A percentile compares a stretch with the other conserved stretches of the same genome.
Evolutionary conservation across 35 echinoderm and acorn worm species (phyloP).

Genomic region (Ophiothrix spiculata): DNA sequence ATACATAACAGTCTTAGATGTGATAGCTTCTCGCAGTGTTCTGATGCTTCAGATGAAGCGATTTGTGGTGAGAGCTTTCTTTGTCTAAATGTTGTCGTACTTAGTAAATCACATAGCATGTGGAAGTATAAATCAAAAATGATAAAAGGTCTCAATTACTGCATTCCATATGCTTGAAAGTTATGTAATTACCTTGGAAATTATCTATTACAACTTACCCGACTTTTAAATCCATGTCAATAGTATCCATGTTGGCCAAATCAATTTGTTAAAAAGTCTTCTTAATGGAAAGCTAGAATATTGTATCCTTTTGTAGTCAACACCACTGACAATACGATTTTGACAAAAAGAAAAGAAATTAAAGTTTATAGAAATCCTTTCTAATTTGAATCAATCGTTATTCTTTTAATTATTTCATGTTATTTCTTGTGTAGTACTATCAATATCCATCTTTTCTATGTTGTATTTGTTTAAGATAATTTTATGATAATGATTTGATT

Average conservation of each 20-base stretch:
- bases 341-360: no score
- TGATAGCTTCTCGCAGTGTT: neutral
- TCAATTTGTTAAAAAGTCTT: no score
- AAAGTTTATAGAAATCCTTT: no score
- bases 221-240: neutral
- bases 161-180: neutral
- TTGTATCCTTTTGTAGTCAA: no score
- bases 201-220: neutral
- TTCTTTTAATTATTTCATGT: no score
- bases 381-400: no score
- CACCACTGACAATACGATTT: no score
- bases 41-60: neutral
- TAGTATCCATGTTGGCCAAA: neutral
- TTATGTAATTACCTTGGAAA: neutral
- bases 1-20: neutral
- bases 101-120: neutral
- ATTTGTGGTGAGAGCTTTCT: neutral
- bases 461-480: neutral
- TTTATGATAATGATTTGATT: neutral
- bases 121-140: neutral
- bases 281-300: no score
- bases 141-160: neutral
- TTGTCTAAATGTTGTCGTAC: neutral
- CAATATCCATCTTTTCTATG: neutral
- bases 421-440: neutral